Base-by-base conservation (phyloP, 2,113 vertebrate species). In the Arizona elegans region DNA sequence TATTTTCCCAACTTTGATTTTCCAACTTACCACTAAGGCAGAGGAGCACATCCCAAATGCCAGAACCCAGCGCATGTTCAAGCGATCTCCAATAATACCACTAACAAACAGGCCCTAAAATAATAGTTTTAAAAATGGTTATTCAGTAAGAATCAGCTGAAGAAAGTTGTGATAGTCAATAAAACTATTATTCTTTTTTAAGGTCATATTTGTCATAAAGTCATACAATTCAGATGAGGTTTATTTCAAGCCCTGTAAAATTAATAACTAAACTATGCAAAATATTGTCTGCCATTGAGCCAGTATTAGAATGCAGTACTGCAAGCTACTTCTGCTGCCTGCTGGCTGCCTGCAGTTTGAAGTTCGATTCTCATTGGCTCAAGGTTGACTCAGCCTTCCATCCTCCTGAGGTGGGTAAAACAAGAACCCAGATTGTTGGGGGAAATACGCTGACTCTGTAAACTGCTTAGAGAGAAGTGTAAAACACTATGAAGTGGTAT, bases 41-140 rank as follows among this genome's bases (percentile, higher is more conserved):
- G 99, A 99, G 29, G 98, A 99, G 86, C 99, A 99, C 97, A 99
- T 98, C 93, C 99, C 99, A 8, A 99, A 98, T 65, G 98, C 98
- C 26, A 99, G 98, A 92, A 99, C 98, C 88, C 98, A 98, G 92
- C 99, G 98, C 90, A 99, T 98, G 94, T 99, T 99, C 91, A 99
- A 97, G 56, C 99, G 98, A 96, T 99, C 99, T 1, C 99, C 99
- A 58, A 99, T 96, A 91, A 98, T 97, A 1, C 99, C 99, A 1
- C 99, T 99, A 96, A 99, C 93, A 96, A 99, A 99, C 93, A 99
- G 98, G 92, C 99, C 99, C 99, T 99, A 75, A 93, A 96, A 94
- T 15, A 70, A 70, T 70, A 33, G 15, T 17, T 7, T 7, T 2
- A 70, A 70, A 59, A 26, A 26, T 59, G 55, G n/a, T 26, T 91